Evolutionary conservation across 2,113 vertebrate species (phyloP), one percentile per base, ranked within the genome.

Genomic region (Copsychus sechellarum): DNA sequence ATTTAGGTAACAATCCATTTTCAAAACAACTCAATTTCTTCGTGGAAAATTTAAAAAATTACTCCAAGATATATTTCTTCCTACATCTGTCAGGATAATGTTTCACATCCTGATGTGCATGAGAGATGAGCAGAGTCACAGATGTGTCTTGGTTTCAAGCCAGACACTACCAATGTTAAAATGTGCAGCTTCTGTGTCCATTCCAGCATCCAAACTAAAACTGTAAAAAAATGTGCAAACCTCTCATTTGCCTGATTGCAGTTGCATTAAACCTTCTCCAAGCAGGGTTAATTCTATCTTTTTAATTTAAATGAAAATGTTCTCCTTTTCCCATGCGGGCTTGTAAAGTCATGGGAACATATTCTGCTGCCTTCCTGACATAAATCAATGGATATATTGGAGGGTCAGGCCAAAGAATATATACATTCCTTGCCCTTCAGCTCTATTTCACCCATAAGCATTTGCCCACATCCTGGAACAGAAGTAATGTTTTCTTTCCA

Each of bases 271-370:
- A 70, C 13, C 19, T 12, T 64, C 45, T 78, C 38, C 64, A 85
- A 66, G 11, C 9, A 93, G 67, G 58, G 60, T 73, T 95, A 92
- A 95, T 91, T 90, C 76, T 82, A 79, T 85, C 66, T 50, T 92
- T 83, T 87, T 53, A 40, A 80, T 86, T 86, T 86, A 81, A 92
- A 85, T 86, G 17, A 92, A 93, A 94, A 89, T 76, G 67, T 92
- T 91, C 73, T 88, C 9, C n/a, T 82, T 88, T 94, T 90, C 92
- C 90, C 85, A 70, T 60, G 50, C 0, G 2, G 74, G 38, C 71
- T 88, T 92, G 64, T 95, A 88, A 95, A 96, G 95, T 80, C 96
- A 90, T 94, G 93, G 93, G 94, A 95, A 95, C 3, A 8, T 92
- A 88, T 86, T 91, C 62, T 88, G 31, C 76, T 88, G 85, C 92